Evolutionary conservation across 1,140 invertebrate species (phyloP).

Genomic region (Drosophila ercepeae): DNA sequence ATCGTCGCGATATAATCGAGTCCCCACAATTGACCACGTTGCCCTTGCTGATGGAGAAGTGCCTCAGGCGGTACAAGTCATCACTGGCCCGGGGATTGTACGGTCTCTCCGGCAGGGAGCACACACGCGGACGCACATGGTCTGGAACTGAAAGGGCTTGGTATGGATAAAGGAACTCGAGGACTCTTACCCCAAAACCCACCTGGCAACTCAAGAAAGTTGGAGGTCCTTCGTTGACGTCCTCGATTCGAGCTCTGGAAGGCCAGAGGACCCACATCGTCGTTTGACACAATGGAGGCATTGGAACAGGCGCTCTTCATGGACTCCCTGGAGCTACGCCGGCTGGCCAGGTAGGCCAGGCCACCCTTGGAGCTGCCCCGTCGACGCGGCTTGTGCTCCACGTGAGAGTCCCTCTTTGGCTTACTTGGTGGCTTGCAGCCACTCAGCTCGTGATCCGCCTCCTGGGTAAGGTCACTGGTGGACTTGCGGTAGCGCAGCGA

Average conservation of each 20-base stretch:
- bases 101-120: slow-evolving; percentile 91
- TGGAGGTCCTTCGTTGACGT: slow-evolving; percentile 91
- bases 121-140: slow-evolving; percentile 91
- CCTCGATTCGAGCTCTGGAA: slow-evolving; percentile 90
- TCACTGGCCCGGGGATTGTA: slow-evolving; percentile 92
- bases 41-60: slow-evolving; percentile 94
- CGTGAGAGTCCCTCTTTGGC: slow-evolving; percentile 42
- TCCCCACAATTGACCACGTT: slow-evolving; percentile 95
- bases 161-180: background rate
- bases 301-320: slow-evolving; percentile 88
- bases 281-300: slow-evolving; percentile 86
- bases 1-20: slow-evolving; percentile 92
- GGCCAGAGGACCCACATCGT: slow-evolving; percentile 89
- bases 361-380: slow-evolving; percentile 85
- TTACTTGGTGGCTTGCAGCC: slow-evolving; percentile 57
- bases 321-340: slow-evolving; percentile 88
- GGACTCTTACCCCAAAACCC: background rate
- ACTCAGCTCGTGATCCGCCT: slow-evolving; percentile 67
- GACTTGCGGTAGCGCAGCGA: slow-evolving; percentile 87
- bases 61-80: slow-evolving; percentile 93
- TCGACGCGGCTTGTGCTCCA: slow-evolving; percentile 70
- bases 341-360: slow-evolving; percentile 89
- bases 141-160: slow-evolving; percentile 87
- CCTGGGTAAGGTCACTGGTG: slow-evolving; percentile 89
- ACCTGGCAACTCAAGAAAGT: slow-evolving; percentile 95